phyloP scores from a whole-genome alignment of 1,140 invertebrate genomes.

The Drosophila sulfurigaster region DNA sequence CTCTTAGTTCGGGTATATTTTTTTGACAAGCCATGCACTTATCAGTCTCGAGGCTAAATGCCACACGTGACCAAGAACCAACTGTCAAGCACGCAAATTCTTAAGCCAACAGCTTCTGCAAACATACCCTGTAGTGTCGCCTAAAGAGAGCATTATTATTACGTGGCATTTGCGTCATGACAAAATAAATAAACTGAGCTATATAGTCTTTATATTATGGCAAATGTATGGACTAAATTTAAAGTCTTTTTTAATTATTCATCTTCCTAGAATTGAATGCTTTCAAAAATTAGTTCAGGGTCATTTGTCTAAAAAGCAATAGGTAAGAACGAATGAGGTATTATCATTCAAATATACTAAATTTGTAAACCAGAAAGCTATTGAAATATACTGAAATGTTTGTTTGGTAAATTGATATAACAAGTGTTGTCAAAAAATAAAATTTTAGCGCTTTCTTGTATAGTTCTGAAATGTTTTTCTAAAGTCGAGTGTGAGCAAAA shows the following conservation, averaged over 20 bases:
- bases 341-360: too few species aligned
- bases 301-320: neutral
- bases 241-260: neutral
- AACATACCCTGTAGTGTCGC: conserved; percentile 11
- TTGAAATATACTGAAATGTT: too few species aligned
- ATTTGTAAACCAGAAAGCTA: too few species aligned
- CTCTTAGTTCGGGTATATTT: neutral
- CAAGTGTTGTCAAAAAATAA: too few species aligned
- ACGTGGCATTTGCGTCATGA: neutral
- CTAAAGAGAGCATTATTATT: too few species aligned
- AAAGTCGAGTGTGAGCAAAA: too few species aligned
- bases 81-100: conserved; percentile 11
- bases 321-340: too few species aligned
- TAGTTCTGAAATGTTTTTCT: too few species aligned
- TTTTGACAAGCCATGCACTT: conserved; percentile 29
- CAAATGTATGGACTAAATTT: neutral
- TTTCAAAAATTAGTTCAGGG: conserved; percentile 3
- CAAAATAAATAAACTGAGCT: neutral
- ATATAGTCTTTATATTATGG: neutral
- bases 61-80: conserved; percentile 25
- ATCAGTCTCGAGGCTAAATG: conserved; percentile 26
- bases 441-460: too few species aligned
- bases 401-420: too few species aligned
- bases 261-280: too few species aligned
- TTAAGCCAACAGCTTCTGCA: conserved; percentile 4